Percentiles rank a stretch among this genome's conserved stretches.
phyloP scores from a whole-genome alignment of 2,797 vertebrate species.

The Carcharodon carcharias region DNA sequence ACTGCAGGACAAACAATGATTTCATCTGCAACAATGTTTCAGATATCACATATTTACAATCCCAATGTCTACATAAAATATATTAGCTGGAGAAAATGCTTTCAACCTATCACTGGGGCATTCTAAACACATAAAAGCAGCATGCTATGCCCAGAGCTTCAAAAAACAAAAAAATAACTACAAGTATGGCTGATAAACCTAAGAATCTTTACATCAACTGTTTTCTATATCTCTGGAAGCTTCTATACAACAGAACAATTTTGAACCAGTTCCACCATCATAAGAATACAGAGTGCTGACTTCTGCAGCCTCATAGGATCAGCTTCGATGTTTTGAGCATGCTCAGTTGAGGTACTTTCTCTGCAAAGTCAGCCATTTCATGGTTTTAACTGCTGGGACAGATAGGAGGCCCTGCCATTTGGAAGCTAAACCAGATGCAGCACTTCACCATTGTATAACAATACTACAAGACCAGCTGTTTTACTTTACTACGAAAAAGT shows the following conservation, averaged over 20 bases:
- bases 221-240: neutral
- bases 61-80: neutral
- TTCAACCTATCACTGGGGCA: neutral
- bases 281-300: neutral
- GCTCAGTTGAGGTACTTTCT: constrained; percentile 17
- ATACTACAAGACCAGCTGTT: neutral
- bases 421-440: neutral
- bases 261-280: neutral
- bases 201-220: neutral
- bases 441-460: neutral
- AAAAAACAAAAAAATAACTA: neutral
- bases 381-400: neutral
- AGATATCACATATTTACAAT: too few relatives aligned
- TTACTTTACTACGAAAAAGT: neutral
- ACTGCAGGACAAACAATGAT: neutral
- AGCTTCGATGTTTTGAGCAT: neutral
- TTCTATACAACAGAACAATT: neutral
- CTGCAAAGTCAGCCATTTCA: constrained; percentile 14
- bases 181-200: neutral
- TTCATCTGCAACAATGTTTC: neutral
- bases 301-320: constrained; percentile 18
- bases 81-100: neutral
- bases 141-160: neutral
- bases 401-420: neutral
- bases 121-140: neutral